Conservation (phyloP, 2,113 vertebrate species). For the Tragelaphus imberbis region DNA sequence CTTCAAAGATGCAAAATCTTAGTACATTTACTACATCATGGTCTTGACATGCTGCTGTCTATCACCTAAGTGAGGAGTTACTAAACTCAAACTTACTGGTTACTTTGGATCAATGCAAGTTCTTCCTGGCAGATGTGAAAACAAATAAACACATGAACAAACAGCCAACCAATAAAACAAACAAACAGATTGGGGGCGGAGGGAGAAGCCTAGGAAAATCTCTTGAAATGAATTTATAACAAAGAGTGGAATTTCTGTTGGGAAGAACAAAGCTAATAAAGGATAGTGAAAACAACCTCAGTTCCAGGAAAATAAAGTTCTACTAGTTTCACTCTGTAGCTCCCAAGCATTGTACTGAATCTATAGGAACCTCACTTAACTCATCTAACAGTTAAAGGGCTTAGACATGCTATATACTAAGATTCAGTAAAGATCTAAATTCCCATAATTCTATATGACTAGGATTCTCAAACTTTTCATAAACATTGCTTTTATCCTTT, state of each 20-base stretch:
- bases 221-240: background rate
- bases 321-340: background rate
- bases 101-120: background rate
- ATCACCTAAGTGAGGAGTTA: background rate
- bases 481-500: background rate
- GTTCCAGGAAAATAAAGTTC: background rate
- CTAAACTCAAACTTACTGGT: background rate
- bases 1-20: background rate
- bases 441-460: background rate
- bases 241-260: background rate
- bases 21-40: background rate
- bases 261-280: background rate
- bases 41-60: background rate
- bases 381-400: background rate
- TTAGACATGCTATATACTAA: background rate
- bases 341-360: background rate
- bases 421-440: background rate
- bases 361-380: background rate
- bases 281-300: background rate
- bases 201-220: background rate
- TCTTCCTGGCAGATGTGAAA: background rate
- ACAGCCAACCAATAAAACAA: background rate
- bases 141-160: background rate
- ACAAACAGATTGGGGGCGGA: background rate
- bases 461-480: background rate